These are phyloP conservation scores for Clusia tigrina DNA, from an alignment of 2,888 invertebrate genomes.

Conservation along the genomic window DNA sequence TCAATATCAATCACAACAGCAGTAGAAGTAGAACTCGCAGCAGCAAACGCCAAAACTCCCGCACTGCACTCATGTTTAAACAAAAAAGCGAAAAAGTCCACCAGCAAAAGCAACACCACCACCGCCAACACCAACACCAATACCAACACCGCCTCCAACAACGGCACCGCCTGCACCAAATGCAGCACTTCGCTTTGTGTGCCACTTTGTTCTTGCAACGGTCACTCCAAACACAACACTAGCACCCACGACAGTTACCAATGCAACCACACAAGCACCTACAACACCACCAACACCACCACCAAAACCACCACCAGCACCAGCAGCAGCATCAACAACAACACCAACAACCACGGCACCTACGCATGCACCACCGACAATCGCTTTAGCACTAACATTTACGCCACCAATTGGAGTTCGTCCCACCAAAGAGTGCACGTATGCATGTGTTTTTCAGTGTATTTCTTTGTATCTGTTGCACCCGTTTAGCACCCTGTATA, in stretches of 20 bases:
- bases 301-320: slow-evolving; percentile 42
- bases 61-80: slow-evolving; percentile 22
- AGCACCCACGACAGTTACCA: slow-evolving; percentile 29
- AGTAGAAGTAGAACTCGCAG: too few relatives aligned
- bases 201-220: slow-evolving; percentile 27
- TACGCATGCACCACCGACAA: slow-evolving; percentile 55
- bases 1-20: too few relatives aligned
- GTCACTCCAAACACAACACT: slow-evolving; percentile 24
- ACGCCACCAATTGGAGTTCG: slow-evolving; percentile 54
- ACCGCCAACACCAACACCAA: slow-evolving; percentile 17
- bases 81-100: too few relatives aligned
- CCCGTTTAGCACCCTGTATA: neutral
- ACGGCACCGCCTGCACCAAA: slow-evolving; percentile 17
- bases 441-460: slow-evolving; percentile 54
- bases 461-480: slow-evolving; percentile 8
- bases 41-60: slow-evolving; percentile 16
- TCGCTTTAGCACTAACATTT: slow-evolving; percentile 29
- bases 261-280: slow-evolving; percentile 20
- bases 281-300: slow-evolving; percentile 26
- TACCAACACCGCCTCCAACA: slow-evolving; percentile 18
- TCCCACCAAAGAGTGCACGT: slow-evolving; percentile 61
- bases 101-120: slow-evolving; percentile 25
- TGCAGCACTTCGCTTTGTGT: slow-evolving; percentile 16
- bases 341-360: too few relatives aligned
- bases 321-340: too few relatives aligned